Evolutionary conservation across 2,797 vertebrate genomes (phyloP), one percentile per base, ranked within the genome.

Genomic region (Manis javanica): DNA sequence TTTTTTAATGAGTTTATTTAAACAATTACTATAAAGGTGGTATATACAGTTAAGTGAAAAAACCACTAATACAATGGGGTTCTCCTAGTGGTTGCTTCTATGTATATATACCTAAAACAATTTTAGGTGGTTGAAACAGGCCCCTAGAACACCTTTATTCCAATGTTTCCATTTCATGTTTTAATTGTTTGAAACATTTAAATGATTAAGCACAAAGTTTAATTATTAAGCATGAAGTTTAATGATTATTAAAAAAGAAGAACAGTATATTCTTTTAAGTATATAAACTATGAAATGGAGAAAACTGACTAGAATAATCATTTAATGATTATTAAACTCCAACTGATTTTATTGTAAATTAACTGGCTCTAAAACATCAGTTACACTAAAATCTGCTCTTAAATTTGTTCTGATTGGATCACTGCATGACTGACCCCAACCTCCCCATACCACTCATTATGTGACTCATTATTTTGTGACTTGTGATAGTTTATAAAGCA

Each of bases 1-100:
- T 87, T 94, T 81, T n/a, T 95, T 39, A 87, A 66, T 68, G 13
- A 87, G 69, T 87, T 93, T 92, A 94, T 81, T 96, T 95, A 89
- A 95, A 91, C 64, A 96, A 23, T 39, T 94, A 23, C 51, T 93
- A 84, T n/a, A 81, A 79, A 51, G n/a, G 39, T 74, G 10, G 11
- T 12, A 85, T 74, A 53, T 12, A 94, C 7, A 74, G 31, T 74
- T 46, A 68, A 87, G 51, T 90, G 26, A 69, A 91, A 46, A 90
- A 95, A 64, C 24, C 42, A 91, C 18, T 51, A 95, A 88, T 53
- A 93, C 21, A 82, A 29, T 84, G 19, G 29, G 23, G 24, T 93
- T 93, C 8, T 91, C 34, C 24, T 19, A n/a, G 8, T 64, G 39
- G 18, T 46, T 55, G 63, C 23, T 86, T 69, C 78, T 68, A 77